Evolutionary conservation across 2,113 vertebrate species (phyloP), one percentile per base, ranked within the genome.

Genomic region (Pelusios castaneus): DNA sequence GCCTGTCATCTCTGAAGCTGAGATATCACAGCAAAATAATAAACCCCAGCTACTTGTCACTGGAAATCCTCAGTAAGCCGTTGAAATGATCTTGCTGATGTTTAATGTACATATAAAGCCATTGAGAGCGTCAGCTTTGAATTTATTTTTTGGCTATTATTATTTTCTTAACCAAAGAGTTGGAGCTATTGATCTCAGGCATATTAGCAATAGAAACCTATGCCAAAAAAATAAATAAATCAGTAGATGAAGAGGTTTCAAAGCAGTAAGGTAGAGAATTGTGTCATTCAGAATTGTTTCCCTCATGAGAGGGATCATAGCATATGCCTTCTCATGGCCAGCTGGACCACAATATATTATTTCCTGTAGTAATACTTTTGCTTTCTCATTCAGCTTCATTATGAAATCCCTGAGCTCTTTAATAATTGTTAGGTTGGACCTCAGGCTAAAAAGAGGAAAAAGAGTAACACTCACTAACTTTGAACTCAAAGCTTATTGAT

Each of bases 401-500:
- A 78, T 27, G 10, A 94, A 91, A 82, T 82, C 7, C 19, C 86
- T 89, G 67, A 91, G 80, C 21, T 84, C 45, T 91, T 92, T 80
- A 92, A 83, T 41, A 92, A 89, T 63, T 12, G 47, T 2, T 82
- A 31, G 49, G 8, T 70, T 31, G 31, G 49, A 94, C 47, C 2
- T 51, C 34, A 84, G 27, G 4, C 54, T 89, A 90, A 84, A 85
- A 92, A 90, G 27, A 11, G 88, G 88, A 89, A 16, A 76, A 29
- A 43, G 24, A 45, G 73, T 45, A 45, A 45, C 41, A 70, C 76
- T 56, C 7, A 51, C 24, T 67, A 25, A 80, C 90, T 54, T 88
- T 43, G 82, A 90, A 84, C 16, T 67, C 29, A 89, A 87, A 90
- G 34, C 29, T 83, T 94, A 75, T 85, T 91, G 93, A 78, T 83